Evolutionary conservation across 2,797 vertebrate species (phyloP), one percentile per base, ranked within the genome.

Genomic region (Syngnathus acus): DNA sequence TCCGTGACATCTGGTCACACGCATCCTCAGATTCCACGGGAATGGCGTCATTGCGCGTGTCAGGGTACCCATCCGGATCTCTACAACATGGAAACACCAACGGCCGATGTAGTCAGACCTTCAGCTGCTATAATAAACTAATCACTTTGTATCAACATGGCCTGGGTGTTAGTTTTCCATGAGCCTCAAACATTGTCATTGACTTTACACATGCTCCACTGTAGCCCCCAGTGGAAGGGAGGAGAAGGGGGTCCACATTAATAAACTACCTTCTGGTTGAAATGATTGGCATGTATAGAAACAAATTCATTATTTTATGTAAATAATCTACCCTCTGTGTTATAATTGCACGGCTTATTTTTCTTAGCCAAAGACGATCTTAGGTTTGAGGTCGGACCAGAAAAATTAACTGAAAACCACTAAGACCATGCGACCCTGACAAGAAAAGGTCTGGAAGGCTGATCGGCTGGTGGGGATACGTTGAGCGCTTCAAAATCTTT

Each of bases 71-170:
- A 0, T 77, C 70, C 73, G 60, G 69, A 74, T 79, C 73, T 76
- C 65, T 14, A 71, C 47, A 83, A 82, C 82, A 76, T 79, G 75
- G 84, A 84, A 84, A 21, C 11, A 42, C 81, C 85, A 79, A 85
- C 85, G 55, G 75, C 40, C 75, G 78, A 65, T 73, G 67, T 72
- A 71, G 73, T 76, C 78, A 76, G 77, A 74, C 83, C 77, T 74
- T 72, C 10, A 65, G 72, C 78, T 90, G 78, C 82, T 87, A 89
- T 84, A 91, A 91, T 90, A 91, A 91, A 91, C 90, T 85, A 91
- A 92, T 91, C 90, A 89, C 73, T 84, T 67, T 87, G 80, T 87
- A 70, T 92, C 90, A 91, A 91, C 91, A 90, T 17, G 75, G 83
- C 91, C 89, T 13, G 73, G 83, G 87, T 89, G 87, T 87, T 84